Evolutionary conservation across 2,797 vertebrate genomes (phyloP).

Genomic region (Tragelaphus eurycerus): DNA sequence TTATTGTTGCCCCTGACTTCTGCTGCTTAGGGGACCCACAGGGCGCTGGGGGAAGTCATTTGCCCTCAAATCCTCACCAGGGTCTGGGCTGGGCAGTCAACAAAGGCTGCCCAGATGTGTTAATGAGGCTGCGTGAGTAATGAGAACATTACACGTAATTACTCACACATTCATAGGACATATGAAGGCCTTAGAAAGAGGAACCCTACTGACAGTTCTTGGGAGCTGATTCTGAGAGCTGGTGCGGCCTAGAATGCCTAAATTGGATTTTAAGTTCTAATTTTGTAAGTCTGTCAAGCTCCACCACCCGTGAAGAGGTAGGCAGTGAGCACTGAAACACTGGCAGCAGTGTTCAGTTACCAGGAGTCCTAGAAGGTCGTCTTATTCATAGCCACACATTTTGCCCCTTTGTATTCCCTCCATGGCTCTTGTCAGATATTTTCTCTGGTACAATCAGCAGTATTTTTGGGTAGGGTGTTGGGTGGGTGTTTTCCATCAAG

Average conservation of each 20-base stretch:
- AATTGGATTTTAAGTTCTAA: slow-evolving; percentile 67
- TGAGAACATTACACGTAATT: neutral
- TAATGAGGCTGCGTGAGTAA: slow-evolving; percentile 24
- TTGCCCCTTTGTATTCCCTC: neutral
- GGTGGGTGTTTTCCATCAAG: neutral
- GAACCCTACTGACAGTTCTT: slow-evolving; percentile 20
- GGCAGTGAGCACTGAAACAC: neutral
- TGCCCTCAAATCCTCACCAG: neutral
- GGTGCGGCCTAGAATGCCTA: slow-evolving; percentile 35
- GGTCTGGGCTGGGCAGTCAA: neutral
- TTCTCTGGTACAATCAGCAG: neutral
- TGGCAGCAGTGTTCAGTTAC: neutral
- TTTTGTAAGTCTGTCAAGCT: slow-evolving; percentile 64
- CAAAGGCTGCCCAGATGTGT: slow-evolving; percentile 21
- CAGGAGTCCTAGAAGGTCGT: slow-evolving; percentile 47
- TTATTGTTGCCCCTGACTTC: neutral
- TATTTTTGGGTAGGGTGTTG: too few relatives aligned
- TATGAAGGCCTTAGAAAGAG: neutral
- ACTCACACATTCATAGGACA: neutral
- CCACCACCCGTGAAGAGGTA: slow-evolving; percentile 47
- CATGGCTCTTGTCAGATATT: neutral
- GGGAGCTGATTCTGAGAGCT: slow-evolving; percentile 29
- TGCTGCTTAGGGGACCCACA: neutral
- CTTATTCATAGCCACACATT: neutral
- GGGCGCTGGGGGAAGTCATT: neutral